A percentile compares a stretch with the other conserved stretches of the same genome.
Conservation (phyloP, 2,888 invertebrate species). For the Euzophera pinguis region DNA sequence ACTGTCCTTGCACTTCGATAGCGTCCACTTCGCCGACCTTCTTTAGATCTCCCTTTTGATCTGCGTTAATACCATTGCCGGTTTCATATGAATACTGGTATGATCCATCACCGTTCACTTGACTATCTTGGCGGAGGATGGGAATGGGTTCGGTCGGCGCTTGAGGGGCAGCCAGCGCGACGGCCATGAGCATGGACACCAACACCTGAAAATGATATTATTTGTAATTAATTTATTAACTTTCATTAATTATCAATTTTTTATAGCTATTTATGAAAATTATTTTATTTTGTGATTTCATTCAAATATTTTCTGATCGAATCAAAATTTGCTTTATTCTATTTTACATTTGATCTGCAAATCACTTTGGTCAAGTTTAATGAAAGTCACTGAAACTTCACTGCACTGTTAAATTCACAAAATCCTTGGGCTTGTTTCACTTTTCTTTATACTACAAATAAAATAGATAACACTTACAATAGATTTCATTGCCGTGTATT, state of each 20-base stretch:
- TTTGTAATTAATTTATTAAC: not conserved
- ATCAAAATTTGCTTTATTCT: not conserved
- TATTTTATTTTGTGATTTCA: too few relatives aligned
- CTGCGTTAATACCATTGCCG: constrained; percentile 82
- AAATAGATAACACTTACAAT: constrained; percentile 55
- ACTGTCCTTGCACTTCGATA: constrained; percentile 82
- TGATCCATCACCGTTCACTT: constrained; percentile 81
- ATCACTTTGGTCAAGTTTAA: too few relatives aligned
- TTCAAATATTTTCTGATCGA: not conserved
- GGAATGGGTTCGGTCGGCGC: constrained; percentile 61
- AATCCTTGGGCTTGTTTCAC: constrained; percentile 18
- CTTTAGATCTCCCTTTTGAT: constrained; percentile 81
- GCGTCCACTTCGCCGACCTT: constrained; percentile 78
- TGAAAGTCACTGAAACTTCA: constrained; percentile 32
- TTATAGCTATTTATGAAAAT: not conserved
- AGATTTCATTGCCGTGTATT: constrained; percentile 61
- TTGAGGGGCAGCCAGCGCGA: constrained; percentile 61
- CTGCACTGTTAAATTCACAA: constrained; percentile 19
- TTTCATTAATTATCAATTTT: not conserved
- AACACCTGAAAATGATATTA: constrained; percentile 49
- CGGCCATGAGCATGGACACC: constrained; percentile 53
- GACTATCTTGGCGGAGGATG: constrained; percentile 79
- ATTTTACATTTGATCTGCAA: not conserved
- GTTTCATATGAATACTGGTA: constrained; percentile 83
- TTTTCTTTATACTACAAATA: constrained; percentile 13